Base-by-base conservation (phyloP, 2,888 invertebrate species). In the Andrena dorsata region DNA sequence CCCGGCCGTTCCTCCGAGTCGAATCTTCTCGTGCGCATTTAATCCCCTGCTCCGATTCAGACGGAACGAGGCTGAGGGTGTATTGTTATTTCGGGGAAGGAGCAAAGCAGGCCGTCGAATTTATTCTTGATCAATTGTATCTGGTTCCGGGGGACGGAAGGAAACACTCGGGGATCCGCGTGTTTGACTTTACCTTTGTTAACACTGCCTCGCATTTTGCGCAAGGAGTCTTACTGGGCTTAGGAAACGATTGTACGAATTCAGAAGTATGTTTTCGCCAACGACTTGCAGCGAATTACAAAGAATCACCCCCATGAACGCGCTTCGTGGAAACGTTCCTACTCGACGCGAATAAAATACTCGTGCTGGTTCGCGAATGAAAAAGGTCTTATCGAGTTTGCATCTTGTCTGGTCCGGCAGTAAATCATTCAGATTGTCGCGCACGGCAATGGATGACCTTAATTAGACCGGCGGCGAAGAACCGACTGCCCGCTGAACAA, bases 391-490 rank as follows among this genome's bases (percentile, higher is more conserved):
- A 83, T 85, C 72, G 26, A 23, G 41, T 35, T 65, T 65, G 47
- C 66, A 74, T 82, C 84, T 76, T 75, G 70, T 75, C 75, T 13
- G 65, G 26, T 69, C 49, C 20, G 71, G 66, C 60, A 71, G 86
- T 88, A 83, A 89, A 88, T 82, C 85, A 86, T 80, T 53, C 56
- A 70, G 61, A 72, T 76, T 65, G 80, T 76, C 78, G 74, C 69
- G 77, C 69, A 53, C 64, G 61, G 63, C 69, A 68, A 80, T 58
- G 56, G 86, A 75, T 74, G 85, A 77, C 86, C 85, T 86, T 85
- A 85, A 85, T 85, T 85, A 86, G 80, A 47, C 86, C 61, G 68
- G 77, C 63, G 83, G 60, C 73, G 41, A 79, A 72, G 69, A 63
- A 68, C 23, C 79, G 60, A 35, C 30, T 6, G 64, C 16, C 20